Evolutionary conservation across 2,888 invertebrate species (phyloP), one percentile per base, ranked within the genome.

Genomic region (Opisthograptis luteolata): DNA sequence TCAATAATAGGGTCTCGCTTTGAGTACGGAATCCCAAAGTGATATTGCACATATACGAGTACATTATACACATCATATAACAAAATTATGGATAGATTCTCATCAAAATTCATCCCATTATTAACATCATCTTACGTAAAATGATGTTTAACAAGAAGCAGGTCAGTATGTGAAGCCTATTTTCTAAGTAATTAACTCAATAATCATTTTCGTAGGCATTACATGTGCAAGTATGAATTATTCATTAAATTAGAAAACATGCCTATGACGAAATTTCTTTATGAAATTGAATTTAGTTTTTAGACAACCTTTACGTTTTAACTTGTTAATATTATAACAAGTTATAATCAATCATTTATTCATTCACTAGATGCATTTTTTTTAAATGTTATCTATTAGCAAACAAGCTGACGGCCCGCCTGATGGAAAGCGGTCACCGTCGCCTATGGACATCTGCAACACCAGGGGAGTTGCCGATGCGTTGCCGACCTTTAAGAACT

Each of bases 51-150:
- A 19, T 9, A 31, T 25, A 28, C 2, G n/a, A n/a, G n/a, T n/a
- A n/a, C n/a, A n/a, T n/a, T n/a, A n/a, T n/a, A n/a, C 13, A 37
- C 17, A 25, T 20, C 27, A 40, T n/a, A 48, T 17, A 39, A 34
- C 39, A 24, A 46, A 43, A 50, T 41, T 28, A 35, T 31, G 42
- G 37, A 42, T 49, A 49, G 35, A 36, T 15, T 25, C 30, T 36
- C 46, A 47, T 22, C 34, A 36, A 44, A 50, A 45, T 35, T 20
- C 32, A 43, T 32, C 35, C 19, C 35, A 40, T 40, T 50, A 50
- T 44, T 51, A 45, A 49, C 56, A 24, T 44, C 34, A 25, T 31
- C 27, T 57, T 55, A 53, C 43, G 42, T 54, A 50, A 51, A 53
- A 12, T 30, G 4, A 43, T 40, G 45, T 50, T 51, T 24, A 51